Base-by-base conservation (phyloP, 2,888 invertebrate species). In the Rotaria sp. region DNA sequence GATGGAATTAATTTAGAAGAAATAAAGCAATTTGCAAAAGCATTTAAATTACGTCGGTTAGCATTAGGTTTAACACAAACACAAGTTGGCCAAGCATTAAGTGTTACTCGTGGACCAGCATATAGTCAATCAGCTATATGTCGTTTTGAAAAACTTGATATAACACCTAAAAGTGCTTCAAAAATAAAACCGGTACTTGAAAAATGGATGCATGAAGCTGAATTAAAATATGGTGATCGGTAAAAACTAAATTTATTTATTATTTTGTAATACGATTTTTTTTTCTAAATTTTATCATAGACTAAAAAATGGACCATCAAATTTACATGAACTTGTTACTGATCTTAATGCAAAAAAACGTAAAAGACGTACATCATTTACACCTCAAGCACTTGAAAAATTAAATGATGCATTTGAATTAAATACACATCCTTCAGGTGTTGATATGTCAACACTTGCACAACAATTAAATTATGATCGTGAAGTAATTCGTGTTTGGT, bases 41-140 rank as follows among this genome's bases (percentile, higher is more conserved):
- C 95, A 88, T 97, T 97, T 92, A 97, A 97, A 91, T 93, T 97
- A 87, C 94, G 96, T 85, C 94, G 97, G 89, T 93, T 97, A 88
- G 96, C 96, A 24, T 92, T 97, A 88, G 97, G 97, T 86, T 93
- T 97, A 87, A 97, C 97, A 75, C 96, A 97, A 92, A 97, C 97
- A 0, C 97, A 97, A 93, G 91, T 92, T 24, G 91, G 92, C 10
- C 97, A 97, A 92, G 96, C 97, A 74, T 92, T 97, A 24, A 96
- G 96, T 89, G 95, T 96, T 87, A 96, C 96, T 41, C 97, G 97
- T 92, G 97, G 97, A 86, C 97, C 97, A 55, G 96, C 97, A 85
- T 98, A 98, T 92, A 97, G 96, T 92, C 97, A 98, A 93, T 96
- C 96, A 92, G 97, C 97, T 89, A 98, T 98, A 91, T 98, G 97